These are phyloP conservation scores for Phycodurus eques DNA, from an alignment of 2,113 vertebrate species.

Conservation along the genomic window DNA sequence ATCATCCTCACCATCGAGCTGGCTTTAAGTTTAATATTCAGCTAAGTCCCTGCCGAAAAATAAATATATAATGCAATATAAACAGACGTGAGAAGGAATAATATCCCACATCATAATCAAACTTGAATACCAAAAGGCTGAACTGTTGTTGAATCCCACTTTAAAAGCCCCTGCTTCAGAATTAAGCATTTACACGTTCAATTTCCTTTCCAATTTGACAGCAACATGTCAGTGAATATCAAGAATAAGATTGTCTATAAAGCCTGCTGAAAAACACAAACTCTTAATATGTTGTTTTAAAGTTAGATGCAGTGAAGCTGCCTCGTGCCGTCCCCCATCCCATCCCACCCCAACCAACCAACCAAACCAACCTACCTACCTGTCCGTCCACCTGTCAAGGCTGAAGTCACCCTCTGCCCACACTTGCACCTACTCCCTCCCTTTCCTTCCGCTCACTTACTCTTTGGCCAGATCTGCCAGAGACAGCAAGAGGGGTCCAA, in stretches of 20 bases:
- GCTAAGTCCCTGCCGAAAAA: conserved; percentile 60
- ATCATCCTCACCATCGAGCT: conserved; percentile 41
- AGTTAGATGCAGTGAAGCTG: conserved; percentile 36
- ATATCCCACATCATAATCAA: conserved; percentile 69
- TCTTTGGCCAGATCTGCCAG: conserved; percentile 61
- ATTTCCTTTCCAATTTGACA: conserved; percentile 75
- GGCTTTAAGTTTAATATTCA: conserved; percentile 72
- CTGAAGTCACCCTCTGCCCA: conserved; percentile 17
- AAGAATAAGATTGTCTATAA: conserved; percentile 44
- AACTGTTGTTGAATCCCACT: conserved; percentile 64
- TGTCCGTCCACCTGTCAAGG: conserved; percentile 44
- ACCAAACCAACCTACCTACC: conserved; percentile 23
- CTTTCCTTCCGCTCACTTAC: conserved; percentile 49
- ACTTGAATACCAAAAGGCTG: conserved; percentile 64
- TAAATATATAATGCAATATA: conserved; percentile 75
- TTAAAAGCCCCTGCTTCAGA: conserved; percentile 63
- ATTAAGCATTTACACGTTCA: conserved; percentile 72
- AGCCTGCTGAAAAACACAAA: conserved; percentile 50
- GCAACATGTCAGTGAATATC: conserved; percentile 63
- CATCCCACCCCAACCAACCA: background rate
- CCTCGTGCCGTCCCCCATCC: conserved; percentile 4
- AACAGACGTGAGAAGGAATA: conserved; percentile 78
- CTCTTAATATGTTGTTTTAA: conserved; percentile 54
- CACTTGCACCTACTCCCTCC: conserved; percentile 31
- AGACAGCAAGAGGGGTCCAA: conserved; percentile 74